Percentiles rank a stretch among this genome's conserved stretches.
Evolutionary conservation across 30 jellyfish, hydroid and myxozoan genomes (phyloP).

Genomic region (Pelagia noctiluca): DNA sequence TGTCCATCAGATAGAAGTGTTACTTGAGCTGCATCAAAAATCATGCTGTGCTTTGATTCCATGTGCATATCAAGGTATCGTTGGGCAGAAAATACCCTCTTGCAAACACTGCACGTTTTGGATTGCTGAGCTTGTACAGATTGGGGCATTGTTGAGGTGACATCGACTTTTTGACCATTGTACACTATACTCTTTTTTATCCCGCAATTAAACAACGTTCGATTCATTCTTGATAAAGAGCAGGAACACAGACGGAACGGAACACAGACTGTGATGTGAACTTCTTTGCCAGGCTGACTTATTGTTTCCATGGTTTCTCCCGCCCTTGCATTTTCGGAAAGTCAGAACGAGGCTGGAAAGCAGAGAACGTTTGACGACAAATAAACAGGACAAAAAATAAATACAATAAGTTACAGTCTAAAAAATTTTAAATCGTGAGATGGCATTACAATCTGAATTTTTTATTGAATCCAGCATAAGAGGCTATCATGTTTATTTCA

Average conservation of each 20-base stretch:
- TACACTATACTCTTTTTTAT: too few species aligned
- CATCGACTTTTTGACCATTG: background rate
- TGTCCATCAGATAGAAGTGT: too few species aligned
- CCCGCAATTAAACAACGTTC: background rate
- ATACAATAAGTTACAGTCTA: too few species aligned
- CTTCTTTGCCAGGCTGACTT: background rate
- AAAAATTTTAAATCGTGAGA: too few species aligned
- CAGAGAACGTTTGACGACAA: too few species aligned
- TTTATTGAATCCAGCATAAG: background rate
- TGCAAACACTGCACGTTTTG: background rate
- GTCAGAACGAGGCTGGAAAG: too few species aligned
- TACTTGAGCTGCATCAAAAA: background rate
- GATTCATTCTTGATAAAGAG: background rate
- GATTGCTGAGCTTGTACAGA: background rate
- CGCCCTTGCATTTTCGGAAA: too few species aligned
- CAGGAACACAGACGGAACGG: background rate
- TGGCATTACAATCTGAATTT: too few species aligned
- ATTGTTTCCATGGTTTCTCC: background rate
- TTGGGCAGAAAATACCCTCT: background rate
- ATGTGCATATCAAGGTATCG: background rate
- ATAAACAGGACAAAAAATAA: too few species aligned
- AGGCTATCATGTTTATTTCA: slow-evolving; percentile 3
- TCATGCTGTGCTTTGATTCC: background rate
- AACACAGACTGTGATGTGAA: background rate
- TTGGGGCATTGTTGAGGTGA: background rate